These are phyloP conservation scores for Aphaenogaster ashmeadi DNA, from an alignment of 1,140 invertebrate species.

Conservation along the genomic window DNA sequence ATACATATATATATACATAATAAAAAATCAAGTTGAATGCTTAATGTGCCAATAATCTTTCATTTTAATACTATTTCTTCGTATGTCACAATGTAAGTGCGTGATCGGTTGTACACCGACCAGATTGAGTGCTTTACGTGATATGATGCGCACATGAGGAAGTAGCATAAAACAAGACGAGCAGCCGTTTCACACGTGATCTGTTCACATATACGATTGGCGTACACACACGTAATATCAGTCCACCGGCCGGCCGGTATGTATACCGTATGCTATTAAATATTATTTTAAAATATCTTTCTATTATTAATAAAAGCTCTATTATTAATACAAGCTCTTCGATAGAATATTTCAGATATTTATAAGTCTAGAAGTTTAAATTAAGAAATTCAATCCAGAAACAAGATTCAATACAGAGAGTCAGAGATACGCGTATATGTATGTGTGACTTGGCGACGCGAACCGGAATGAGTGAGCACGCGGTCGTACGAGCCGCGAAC, in stretches of 20 bases:
- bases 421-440: background rate
- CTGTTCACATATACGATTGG: conserved; percentile 12
- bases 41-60: background rate
- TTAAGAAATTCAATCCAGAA: background rate
- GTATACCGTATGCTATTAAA: background rate
- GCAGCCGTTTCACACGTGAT: background rate
- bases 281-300: background rate
- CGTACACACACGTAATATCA: background rate
- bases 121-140: conserved; percentile 14
- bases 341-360: background rate
- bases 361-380: background rate
- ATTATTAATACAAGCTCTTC: background rate
- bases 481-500: conserved; percentile 34
- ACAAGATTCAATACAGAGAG: background rate
- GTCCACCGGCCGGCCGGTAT: background rate
- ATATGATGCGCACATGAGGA: conserved; percentile 18
- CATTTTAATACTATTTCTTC: background rate
- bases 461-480: background rate
- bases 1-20: too few relatives aligned
- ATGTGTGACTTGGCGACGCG: background rate
- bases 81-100: conserved; percentile 23
- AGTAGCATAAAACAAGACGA: background rate
- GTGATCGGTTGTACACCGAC: background rate
- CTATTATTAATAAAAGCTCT: background rate
- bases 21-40: background rate